phyloP scores from a whole-genome alignment of 2,888 invertebrate species.

The Troides helena region DNA sequence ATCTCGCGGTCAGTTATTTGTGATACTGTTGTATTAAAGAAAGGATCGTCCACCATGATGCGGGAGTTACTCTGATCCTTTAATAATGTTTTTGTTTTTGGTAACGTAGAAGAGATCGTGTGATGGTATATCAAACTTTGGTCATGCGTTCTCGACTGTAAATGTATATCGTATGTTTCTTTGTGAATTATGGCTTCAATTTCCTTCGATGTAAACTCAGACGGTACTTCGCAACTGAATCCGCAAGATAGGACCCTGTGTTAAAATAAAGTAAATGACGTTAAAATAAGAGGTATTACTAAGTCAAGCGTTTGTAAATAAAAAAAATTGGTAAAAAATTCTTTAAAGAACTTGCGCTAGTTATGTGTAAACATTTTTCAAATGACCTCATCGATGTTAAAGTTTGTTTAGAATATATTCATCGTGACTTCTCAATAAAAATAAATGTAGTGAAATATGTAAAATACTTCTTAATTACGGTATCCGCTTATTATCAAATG shows the following conservation, averaged over 20 bases:
- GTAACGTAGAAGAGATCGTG: conserved; percentile 56
- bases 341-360: too few species aligned
- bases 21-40: conserved; percentile 79
- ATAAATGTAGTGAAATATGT: too few species aligned
- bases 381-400: too few species aligned
- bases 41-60: conserved; percentile 78
- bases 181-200: conserved; percentile 69
- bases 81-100: conserved; percentile 53
- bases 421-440: too few species aligned
- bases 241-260: conserved; percentile 78
- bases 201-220: conserved; percentile 65
- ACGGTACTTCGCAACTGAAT: conserved; percentile 77
- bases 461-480: too few species aligned
- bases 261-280: conserved; percentile 30
- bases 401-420: too few species aligned
- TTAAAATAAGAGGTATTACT: not conserved
- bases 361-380: too few species aligned
- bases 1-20: conserved; percentile 75
- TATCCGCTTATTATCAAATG: too few species aligned
- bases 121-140: conserved; percentile 67
- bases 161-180: conserved; percentile 77
- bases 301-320: too few species aligned
- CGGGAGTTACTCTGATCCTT: conserved; percentile 77
- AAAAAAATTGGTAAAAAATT: too few species aligned
- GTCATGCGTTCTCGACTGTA: conserved; percentile 61